Evolutionary conservation across 2,113 vertebrate genomes (phyloP).

Genomic region (Agelaius tricolor): DNA sequence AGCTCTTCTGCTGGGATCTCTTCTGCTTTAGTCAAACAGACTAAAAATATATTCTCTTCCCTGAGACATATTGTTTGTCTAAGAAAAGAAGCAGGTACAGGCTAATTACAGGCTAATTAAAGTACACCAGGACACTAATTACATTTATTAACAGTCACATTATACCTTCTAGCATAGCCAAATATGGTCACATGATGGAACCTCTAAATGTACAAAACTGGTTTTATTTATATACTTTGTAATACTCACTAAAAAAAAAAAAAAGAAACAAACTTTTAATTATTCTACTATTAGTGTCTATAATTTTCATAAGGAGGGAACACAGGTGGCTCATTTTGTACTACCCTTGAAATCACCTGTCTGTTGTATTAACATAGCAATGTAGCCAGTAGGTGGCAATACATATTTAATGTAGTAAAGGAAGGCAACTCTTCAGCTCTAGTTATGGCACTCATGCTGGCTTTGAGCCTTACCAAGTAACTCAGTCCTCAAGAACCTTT

Average conservation of each 20-base stretch:
- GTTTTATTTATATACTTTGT: background rate
- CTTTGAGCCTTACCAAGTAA: background rate
- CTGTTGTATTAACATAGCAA: background rate
- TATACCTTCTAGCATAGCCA: background rate
- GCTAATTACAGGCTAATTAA: too few species aligned
- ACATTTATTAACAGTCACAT: background rate
- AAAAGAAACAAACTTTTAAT: background rate
- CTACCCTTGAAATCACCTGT: accelerated
- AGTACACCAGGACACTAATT: background rate
- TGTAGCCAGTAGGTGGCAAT: conserved; percentile 55
- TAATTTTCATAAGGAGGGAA: background rate
- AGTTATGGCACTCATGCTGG: background rate
- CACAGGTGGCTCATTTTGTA: background rate
- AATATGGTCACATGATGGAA: background rate
- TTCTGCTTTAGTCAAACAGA: background rate
- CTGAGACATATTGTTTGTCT: background rate
- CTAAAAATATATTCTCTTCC: background rate
- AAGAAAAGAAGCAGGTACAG: background rate
- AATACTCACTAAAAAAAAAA: background rate
- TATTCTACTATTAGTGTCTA: background rate
- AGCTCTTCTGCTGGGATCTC: background rate
- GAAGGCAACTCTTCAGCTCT: background rate
- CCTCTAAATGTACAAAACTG: background rate
- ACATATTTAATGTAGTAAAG: conserved; percentile 4
- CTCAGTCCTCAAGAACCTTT: background rate